Percentiles rank a stretch among this genome's conserved stretches.
These are phyloP conservation scores for Dendronephthya gigantea DNA, from an alignment of 64 coral and sea anemone species.

Conservation along the genomic window DNA sequence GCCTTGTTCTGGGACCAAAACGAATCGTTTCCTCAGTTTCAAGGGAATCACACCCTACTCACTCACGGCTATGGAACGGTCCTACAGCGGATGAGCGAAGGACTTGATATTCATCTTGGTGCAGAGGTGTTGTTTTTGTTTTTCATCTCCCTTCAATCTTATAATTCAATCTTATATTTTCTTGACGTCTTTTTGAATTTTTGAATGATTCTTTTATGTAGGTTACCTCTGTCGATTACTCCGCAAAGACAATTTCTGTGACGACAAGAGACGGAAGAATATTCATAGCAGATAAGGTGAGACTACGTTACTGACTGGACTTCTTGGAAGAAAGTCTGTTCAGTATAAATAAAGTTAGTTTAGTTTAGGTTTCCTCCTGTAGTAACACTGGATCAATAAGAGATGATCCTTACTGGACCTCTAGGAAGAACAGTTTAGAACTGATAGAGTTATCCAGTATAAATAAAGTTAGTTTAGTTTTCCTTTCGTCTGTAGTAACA, in stretches of 20 bases:
- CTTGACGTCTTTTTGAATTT: no score
- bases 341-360: no score
- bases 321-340: not conserved
- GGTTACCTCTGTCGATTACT: constrained; percentile 69
- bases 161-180: no score
- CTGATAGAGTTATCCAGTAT: no score
- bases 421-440: no score
- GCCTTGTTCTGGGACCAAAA: constrained; percentile 88
- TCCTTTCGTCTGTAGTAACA: no score
- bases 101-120: constrained; percentile 50
- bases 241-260: constrained; percentile 38
- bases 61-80: constrained; percentile 58
- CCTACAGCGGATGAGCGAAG: constrained; percentile 50
- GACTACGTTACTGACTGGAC: not conserved
- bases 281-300: constrained; percentile 61
- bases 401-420: no score
- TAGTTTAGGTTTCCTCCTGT: no score
- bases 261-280: constrained; percentile 46
- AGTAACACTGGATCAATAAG: no score
- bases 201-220: no score
- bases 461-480: no score
- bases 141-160: not conserved
- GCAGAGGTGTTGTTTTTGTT: constrained; percentile 62
- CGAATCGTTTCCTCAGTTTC: constrained; percentile 72
- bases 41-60: constrained; percentile 75